Evolutionary conservation across 2,113 vertebrate genomes (phyloP).

Genomic region (Eolophus roseicapilla): DNA sequence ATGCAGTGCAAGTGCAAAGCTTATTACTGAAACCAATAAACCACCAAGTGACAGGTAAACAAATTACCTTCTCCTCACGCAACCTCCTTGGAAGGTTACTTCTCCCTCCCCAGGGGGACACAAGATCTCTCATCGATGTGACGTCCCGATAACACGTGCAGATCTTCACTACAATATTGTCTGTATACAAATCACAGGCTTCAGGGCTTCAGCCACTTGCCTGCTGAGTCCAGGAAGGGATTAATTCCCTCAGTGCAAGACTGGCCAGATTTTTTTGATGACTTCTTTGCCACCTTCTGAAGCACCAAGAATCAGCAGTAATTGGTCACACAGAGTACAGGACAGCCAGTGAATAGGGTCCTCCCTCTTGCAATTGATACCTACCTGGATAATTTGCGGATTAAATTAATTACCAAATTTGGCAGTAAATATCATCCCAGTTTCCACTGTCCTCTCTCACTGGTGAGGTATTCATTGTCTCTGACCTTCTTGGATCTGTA

Average conservation of each 20-base stretch:
- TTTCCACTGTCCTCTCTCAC: background rate
- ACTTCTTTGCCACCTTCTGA: background rate
- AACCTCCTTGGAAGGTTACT: background rate
- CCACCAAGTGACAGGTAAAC: background rate
- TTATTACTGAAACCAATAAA: constrained; percentile 33
- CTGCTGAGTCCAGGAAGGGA: background rate
- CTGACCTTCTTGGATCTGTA: background rate
- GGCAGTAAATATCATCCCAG: background rate
- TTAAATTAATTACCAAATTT: background rate
- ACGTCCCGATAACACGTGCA: background rate
- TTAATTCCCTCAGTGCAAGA: background rate
- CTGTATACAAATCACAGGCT: background rate
- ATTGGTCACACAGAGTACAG: background rate
- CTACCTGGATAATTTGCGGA: background rate
- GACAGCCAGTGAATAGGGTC: background rate
- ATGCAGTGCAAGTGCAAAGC: background rate
- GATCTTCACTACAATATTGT: background rate
- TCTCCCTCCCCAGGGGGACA: background rate
- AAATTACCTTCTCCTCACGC: constrained; percentile 22
- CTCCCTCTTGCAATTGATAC: background rate
- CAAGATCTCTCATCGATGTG: background rate
- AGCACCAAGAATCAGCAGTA: background rate
- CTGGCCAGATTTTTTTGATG: background rate
- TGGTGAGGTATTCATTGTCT: background rate
- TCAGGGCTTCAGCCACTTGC: background rate